These are phyloP conservation scores for Steinernema feltiae DNA, from an alignment of 1,140 invertebrate genomes.

Conservation along the genomic window DNA sequence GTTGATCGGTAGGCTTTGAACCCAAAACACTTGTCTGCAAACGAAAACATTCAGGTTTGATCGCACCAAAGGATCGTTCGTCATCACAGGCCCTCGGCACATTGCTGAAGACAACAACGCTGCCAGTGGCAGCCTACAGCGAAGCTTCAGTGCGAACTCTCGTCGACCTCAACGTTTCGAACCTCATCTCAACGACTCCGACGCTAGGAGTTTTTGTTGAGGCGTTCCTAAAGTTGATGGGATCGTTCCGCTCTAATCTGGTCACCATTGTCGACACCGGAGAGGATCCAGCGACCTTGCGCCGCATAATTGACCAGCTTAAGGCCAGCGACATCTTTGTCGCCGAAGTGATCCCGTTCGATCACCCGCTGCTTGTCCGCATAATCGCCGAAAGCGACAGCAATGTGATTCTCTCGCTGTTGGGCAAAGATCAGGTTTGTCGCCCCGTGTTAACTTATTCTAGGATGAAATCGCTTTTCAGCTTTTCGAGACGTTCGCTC, in stretches of 20 bases:
- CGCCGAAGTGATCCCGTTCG: constrained; percentile 41
- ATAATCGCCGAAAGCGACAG: constrained; percentile 39
- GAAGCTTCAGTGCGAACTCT: constrained; percentile 44
- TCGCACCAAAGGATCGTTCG: constrained; percentile 46
- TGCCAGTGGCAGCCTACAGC: constrained; percentile 48
- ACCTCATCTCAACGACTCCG: constrained; percentile 48
- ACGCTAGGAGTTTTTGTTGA: constrained; percentile 43
- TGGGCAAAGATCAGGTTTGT: constrained; percentile 30
- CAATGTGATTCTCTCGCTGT: constrained; percentile 43
- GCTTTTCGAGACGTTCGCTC: constrained; percentile 16
- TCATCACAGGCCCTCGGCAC: constrained; percentile 44
- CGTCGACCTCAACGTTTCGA: constrained; percentile 33
- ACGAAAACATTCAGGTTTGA: constrained; percentile 33
- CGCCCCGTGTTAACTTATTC: too few relatives aligned
- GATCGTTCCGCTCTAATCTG: constrained; percentile 36
- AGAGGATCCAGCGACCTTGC: constrained; percentile 17
- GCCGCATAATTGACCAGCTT: constrained; percentile 32
- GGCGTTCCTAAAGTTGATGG: constrained; percentile 36
- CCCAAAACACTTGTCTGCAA: not conserved
- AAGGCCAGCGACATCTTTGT: constrained; percentile 34
- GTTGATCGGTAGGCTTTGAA: constrained; percentile 18
- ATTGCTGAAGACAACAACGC: constrained; percentile 40
- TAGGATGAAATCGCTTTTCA: not conserved
- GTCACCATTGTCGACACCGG: constrained; percentile 45
- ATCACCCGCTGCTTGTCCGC: constrained; percentile 36